These are phyloP conservation scores for Pseudochaenichthys georgianus DNA, from an alignment of 2,797 vertebrate species.

Conservation along the genomic window DNA sequence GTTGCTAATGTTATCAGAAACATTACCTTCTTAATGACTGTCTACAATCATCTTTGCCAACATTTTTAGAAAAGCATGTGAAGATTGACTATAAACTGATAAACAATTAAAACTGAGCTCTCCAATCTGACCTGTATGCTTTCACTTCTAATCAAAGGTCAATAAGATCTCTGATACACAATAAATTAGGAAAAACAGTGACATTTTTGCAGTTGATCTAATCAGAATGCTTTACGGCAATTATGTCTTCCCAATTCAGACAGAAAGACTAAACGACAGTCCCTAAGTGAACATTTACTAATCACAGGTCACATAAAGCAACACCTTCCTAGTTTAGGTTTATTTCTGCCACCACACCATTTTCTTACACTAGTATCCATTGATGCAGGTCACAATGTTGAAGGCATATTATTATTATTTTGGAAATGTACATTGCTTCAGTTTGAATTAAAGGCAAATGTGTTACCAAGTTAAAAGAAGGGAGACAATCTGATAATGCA, in stretches of 20 bases:
- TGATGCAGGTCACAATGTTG: not conserved
- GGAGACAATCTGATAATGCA: not conserved
- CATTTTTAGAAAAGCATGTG: not conserved
- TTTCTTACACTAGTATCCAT: not conserved
- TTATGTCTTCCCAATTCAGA: not conserved
- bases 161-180: not conserved
- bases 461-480: conserved; percentile 1
- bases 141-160: conserved; percentile 9
- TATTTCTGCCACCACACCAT: too few species aligned
- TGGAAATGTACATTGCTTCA: too few species aligned
- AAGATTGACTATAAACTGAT: not conserved
- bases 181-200: conserved; percentile 3
- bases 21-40: not conserved
- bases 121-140: not conserved
- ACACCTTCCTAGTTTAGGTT: too few species aligned
- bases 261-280: not conserved
- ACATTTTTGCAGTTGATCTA: not conserved
- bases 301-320: not conserved
- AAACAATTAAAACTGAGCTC: not conserved
- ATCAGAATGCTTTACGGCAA: conserved; percentile 7
- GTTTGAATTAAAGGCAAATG: too few species aligned
- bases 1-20: not conserved
- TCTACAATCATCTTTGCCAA: not conserved
- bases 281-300: not conserved
- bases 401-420: not conserved